These are phyloP conservation scores for Caloenas nicobarica DNA, from an alignment of 2,113 vertebrate genomes.

Conservation along the genomic window DNA sequence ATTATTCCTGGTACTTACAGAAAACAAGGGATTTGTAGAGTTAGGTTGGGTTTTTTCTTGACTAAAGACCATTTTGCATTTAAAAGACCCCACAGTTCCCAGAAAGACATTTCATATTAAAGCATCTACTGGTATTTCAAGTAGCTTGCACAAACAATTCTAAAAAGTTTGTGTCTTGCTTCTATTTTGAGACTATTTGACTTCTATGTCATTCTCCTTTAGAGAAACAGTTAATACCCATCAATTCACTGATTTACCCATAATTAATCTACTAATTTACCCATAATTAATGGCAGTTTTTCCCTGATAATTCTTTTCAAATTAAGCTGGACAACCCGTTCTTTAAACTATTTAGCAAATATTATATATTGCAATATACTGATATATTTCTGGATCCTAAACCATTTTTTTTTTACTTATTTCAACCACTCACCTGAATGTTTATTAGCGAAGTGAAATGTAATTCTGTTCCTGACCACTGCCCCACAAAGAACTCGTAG, in stretches of 20 bases:
- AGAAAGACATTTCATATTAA: neutral
- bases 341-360: neutral
- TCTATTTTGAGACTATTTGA: neutral
- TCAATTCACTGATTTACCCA: neutral
- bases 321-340: neutral
- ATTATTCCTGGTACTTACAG: neutral
- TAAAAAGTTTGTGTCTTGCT: neutral
- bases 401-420: neutral
- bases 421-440: conserved; percentile 82
- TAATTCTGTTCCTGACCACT: conserved; percentile 88
- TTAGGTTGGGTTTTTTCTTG: neutral
- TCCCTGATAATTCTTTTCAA: neutral
- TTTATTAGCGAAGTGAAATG: conserved; percentile 97
- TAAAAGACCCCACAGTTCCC: neutral
- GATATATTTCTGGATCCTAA: neutral
- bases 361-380: neutral
- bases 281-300: neutral
- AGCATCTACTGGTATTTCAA: neutral
- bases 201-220: neutral
- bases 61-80: neutral
- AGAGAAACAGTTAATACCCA: neutral
- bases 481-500: conserved; percentile 95
- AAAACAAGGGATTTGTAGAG: neutral
- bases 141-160: neutral
- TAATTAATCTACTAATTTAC: neutral